A percentile compares a stretch with the other conserved stretches of the same genome.
Evolutionary conservation across 2,113 vertebrate genomes (phyloP).

Genomic region (Mastomys natalensis): DNA sequence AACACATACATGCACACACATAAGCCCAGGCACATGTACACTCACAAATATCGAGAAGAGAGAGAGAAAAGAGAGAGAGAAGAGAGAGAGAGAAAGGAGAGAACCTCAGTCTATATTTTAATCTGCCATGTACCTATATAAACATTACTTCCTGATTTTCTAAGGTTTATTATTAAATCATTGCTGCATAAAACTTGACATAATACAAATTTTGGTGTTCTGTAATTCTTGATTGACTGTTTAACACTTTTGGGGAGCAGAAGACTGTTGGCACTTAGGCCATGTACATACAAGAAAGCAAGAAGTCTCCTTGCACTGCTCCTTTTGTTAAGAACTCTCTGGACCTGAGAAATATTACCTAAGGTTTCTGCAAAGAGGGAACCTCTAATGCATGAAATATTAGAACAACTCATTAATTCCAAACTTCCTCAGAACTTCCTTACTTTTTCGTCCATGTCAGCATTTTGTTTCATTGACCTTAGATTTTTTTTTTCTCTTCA

Average conservation of each 20-base stretch:
- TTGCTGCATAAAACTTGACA: background rate
- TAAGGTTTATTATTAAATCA: background rate
- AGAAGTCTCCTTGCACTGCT: slow-evolving; percentile 69
- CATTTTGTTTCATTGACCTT: background rate
- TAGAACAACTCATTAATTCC: background rate
- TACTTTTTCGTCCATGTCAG: background rate
- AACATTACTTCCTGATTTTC: background rate
- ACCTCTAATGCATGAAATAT: no score
- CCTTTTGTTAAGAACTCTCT: background rate
- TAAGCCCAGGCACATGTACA: background rate
- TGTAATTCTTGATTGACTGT: background rate
- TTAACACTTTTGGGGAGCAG: background rate
- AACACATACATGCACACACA: background rate
- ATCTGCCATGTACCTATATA: no score
- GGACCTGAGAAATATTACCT: slow-evolving; percentile 45
- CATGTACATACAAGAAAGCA: slow-evolving; percentile 29
- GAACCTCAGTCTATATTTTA: background rate
- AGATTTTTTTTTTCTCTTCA: background rate
- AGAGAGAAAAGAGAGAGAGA: background rate
- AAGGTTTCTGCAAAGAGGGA: background rate
- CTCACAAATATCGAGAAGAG: background rate
- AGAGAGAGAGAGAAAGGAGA: background rate
- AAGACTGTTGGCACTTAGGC: background rate
- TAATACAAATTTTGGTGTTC: background rate
- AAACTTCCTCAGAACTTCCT: background rate